phyloP scores from a whole-genome alignment of 2,797 vertebrate genomes.

The Myiotriccus ornatus region DNA sequence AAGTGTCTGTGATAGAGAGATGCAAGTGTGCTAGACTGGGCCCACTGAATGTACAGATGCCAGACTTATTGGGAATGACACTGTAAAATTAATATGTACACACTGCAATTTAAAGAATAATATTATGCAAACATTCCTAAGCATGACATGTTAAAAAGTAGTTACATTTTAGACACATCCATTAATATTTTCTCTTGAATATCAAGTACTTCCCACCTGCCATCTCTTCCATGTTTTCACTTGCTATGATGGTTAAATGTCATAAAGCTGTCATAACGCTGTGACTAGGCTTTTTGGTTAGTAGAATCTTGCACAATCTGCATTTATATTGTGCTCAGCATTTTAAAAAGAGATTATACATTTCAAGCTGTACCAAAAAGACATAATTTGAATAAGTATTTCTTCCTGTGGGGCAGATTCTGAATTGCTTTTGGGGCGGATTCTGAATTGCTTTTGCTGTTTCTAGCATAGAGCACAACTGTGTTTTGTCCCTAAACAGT shows the following conservation, averaged over 20 bases:
- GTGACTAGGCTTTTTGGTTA: constrained; percentile 51
- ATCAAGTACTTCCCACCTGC: constrained; percentile 29
- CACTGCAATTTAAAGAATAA: constrained; percentile 26
- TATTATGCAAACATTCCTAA: constrained; percentile 54
- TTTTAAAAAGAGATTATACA: neutral
- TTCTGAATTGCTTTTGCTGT: neutral
- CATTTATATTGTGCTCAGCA: neutral
- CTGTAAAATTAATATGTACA: constrained; percentile 19
- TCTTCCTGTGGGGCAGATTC: neutral
- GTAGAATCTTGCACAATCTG: neutral
- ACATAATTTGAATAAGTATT: neutral
- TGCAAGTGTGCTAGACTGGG: neutral
- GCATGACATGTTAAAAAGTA: constrained; percentile 12
- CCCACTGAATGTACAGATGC: neutral
- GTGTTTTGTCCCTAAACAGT: neutral
- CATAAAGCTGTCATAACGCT: constrained; percentile 54
- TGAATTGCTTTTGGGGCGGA: neutral
- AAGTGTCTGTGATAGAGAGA: neutral
- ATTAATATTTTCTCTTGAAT: constrained; percentile 58
- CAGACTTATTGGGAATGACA: neutral
- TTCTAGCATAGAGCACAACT: neutral
- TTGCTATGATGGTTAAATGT: constrained; percentile 46
- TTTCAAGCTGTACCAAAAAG: neutral
- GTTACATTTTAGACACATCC: constrained; percentile 42
- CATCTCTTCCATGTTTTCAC: constrained; percentile 41